These are phyloP conservation scores for Suillia variegata DNA, from an alignment of 2,888 invertebrate genomes.

Conservation along the genomic window DNA sequence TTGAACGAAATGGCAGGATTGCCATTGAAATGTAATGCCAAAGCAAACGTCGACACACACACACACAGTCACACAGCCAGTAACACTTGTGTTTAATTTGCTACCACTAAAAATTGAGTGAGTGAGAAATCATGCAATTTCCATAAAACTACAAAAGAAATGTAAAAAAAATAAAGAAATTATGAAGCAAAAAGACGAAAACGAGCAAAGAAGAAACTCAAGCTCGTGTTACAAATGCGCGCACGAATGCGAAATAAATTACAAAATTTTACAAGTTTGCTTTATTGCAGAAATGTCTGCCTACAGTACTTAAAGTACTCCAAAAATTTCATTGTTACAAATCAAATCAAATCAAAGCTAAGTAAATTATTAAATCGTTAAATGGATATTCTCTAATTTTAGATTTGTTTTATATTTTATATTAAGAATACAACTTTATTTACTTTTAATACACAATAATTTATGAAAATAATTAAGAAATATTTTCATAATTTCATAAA, in stretches of 20 bases:
- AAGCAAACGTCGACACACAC: neutral
- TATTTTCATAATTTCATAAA: too few species aligned
- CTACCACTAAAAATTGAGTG: constrained; percentile 3
- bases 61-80: neutral
- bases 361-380: too few species aligned
- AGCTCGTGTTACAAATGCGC: neutral
- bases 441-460: too few species aligned
- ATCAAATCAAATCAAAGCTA: too few species aligned
- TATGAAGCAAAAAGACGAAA: neutral
- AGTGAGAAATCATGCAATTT: constrained; percentile 14
- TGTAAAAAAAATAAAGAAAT: neutral
- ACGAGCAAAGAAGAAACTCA: too few species aligned
- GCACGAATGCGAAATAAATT: constrained; percentile 47
- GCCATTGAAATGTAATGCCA: neutral
- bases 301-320: too few species aligned
- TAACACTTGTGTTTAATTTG: neutral
- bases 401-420: too few species aligned
- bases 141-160: neutral
- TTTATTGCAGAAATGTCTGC: too few species aligned
- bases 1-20: neutral
- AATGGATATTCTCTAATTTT: too few species aligned
- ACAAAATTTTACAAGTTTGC: constrained; percentile 34
- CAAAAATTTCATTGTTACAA: too few species aligned
- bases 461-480: too few species aligned
- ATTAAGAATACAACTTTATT: too few species aligned